Conservation (phyloP, 2,797 vertebrate genomes). For the Argyrosomus regius region DNA sequence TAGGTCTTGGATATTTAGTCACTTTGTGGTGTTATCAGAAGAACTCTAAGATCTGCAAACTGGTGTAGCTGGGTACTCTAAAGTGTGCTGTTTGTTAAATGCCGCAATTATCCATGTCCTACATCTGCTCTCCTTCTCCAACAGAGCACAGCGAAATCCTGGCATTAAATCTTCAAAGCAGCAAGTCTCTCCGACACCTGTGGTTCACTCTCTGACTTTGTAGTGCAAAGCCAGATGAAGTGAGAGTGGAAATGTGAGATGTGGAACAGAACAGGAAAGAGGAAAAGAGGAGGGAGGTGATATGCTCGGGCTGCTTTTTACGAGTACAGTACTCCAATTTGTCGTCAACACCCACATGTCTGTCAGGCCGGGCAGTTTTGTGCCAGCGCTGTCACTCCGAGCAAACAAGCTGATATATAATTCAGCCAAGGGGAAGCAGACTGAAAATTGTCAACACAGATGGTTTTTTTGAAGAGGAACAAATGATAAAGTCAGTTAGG, state of each 20-base stretch:
- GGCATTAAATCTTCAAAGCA: slow-evolving; percentile 29
- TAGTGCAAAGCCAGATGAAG: slow-evolving; percentile 19
- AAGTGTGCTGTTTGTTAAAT: slow-evolving; percentile 3
- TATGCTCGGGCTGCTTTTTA: slow-evolving; percentile 18
- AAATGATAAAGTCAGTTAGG: slow-evolving; percentile 42
- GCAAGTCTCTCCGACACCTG: background rate
- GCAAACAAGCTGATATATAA: slow-evolving; percentile 42
- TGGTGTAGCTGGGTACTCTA: background rate
- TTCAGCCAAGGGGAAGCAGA: slow-evolving; percentile 12
- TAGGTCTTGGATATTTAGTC: background rate
- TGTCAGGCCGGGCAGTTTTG: slow-evolving; percentile 40
- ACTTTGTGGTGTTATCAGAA: background rate
- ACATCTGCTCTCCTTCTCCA: background rate
- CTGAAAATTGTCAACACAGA: slow-evolving; percentile 26
- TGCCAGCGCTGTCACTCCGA: slow-evolving; percentile 35
- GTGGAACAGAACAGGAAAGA: slow-evolving; percentile 5
- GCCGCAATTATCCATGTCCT: background rate
- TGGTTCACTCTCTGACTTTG: slow-evolving; percentile 19
- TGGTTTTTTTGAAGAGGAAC: slow-evolving; percentile 32
- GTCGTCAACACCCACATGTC: slow-evolving; percentile 42
- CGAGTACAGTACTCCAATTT: slow-evolving; percentile 41
- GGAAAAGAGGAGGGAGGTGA: background rate
- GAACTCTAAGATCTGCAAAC: background rate
- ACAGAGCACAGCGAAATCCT: slow-evolving; percentile 5
- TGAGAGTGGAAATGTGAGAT: slow-evolving; percentile 1